phyloP scores from a whole-genome alignment of 2,113 vertebrate species.

The Bagarius yarrelli region DNA sequence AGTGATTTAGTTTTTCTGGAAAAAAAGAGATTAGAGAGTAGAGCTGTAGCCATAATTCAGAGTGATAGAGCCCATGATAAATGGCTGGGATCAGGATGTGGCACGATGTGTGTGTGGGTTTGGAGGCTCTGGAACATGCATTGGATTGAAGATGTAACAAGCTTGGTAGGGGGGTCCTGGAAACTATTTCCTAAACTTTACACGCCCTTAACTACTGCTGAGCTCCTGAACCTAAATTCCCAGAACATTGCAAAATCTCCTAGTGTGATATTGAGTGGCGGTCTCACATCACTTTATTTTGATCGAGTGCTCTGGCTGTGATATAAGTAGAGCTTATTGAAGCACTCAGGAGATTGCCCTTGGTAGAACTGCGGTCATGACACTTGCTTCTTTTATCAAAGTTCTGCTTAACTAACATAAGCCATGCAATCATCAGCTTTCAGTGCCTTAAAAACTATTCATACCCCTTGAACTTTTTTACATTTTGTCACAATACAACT shows the following conservation, averaged over 20 bases:
- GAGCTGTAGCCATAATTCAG: constrained; percentile 60
- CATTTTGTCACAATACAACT: too few relatives aligned
- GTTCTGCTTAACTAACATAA: neutral
- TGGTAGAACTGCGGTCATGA: neutral
- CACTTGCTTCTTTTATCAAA: neutral
- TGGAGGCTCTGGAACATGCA: neutral
- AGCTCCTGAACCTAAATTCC: constrained; percentile 24
- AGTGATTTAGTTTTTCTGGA: constrained; percentile 85
- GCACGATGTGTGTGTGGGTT: constrained; percentile 1
- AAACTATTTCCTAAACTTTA: neutral
- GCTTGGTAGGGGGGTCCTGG: neutral
- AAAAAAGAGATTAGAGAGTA: constrained; percentile 58
- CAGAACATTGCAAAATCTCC: constrained; percentile 3
- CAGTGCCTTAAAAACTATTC: too few relatives aligned
- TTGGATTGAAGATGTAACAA: constrained; percentile 34
- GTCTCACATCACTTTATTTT: constrained; percentile 14
- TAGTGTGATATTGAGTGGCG: constrained; percentile 19
- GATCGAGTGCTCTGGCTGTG: constrained; percentile 8
- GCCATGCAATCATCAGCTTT: neutral
- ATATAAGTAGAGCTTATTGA: neutral
- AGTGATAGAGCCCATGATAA: constrained; percentile 14
- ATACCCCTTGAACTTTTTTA: too few relatives aligned
- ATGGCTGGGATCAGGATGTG: neutral
- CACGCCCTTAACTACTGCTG: neutral
- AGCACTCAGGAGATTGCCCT: neutral